Conservation (phyloP, 2,113 vertebrate species). For the Phyllostomus discolor region DNA sequence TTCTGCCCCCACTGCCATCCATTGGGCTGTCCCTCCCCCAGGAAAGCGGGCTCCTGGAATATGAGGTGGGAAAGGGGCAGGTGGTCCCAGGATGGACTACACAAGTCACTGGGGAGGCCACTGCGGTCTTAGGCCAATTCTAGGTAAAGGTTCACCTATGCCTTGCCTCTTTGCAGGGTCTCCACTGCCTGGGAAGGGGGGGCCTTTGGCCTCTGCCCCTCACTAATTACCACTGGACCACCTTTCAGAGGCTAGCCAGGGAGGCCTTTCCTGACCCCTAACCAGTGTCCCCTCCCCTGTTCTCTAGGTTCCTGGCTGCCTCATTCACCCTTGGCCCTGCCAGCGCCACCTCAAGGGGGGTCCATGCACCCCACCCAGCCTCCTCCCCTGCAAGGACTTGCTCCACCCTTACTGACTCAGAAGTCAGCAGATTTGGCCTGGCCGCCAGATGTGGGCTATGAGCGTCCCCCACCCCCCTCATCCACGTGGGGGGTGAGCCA, state of each 20-base stretch:
- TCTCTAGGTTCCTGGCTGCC: not conserved
- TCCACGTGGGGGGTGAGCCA: not conserved
- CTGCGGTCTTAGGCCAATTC: not conserved
- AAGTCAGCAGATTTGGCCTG: not conserved
- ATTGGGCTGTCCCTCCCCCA: not conserved
- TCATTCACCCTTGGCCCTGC: not conserved
- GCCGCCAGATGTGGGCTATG: conserved; percentile 49
- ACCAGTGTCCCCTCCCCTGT: not conserved
- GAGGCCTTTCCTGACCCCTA: not conserved
- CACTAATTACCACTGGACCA: not conserved
- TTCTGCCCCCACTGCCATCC: not conserved
- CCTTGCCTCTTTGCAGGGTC: too few species aligned
- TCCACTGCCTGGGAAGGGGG: not conserved
- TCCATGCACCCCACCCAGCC: not conserved
- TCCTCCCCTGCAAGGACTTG: not conserved
- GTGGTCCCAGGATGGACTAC: not conserved
- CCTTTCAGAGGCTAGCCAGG: not conserved
- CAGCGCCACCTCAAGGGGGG: not conserved
- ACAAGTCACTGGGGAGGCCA: not conserved
- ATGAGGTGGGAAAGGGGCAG: not conserved
- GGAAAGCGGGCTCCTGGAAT: not conserved
- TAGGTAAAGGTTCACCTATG: not conserved
- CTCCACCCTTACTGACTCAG: conserved; percentile 35
- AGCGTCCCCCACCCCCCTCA: not conserved
- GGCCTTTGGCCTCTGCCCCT: not conserved